phyloP scores from a whole-genome alignment of 37 sponge, comb jelly and placozoan genomes.

The Theonella swinhoei region DNA sequence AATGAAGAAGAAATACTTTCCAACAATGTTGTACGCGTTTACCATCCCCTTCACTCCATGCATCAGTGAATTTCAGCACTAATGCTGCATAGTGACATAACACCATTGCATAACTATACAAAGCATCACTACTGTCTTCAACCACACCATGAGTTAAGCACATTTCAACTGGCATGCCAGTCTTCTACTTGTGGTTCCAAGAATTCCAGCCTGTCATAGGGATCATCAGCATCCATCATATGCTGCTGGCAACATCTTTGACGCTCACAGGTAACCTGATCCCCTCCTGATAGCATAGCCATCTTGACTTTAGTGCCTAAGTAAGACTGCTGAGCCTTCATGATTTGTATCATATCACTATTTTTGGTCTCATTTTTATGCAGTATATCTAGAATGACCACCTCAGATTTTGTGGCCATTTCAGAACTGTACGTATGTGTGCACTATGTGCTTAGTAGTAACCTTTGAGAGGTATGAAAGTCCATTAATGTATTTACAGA shows the following conservation, averaged over 20 bases:
- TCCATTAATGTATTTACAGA: not conserved
- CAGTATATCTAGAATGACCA: too few species aligned
- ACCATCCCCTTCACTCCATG: slow-evolving; percentile 32
- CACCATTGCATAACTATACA: not conserved
- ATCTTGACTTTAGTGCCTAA: too few species aligned
- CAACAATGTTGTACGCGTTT: slow-evolving; percentile 13
- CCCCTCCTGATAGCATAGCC: too few species aligned
- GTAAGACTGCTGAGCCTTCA: too few species aligned
- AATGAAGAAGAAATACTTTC: slow-evolving; percentile 12
- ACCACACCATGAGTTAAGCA: too few species aligned
- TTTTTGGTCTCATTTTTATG: too few species aligned
- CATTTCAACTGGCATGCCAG: too few species aligned
- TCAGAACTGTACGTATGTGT: not conserved
- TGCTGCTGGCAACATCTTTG: too few species aligned
- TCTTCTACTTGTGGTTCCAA: slow-evolving; percentile 34
- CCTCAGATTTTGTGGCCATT: not conserved
- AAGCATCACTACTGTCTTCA: not conserved
- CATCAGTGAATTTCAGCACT: slow-evolving; percentile 13
- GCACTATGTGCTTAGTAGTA: not conserved
- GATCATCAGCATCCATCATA: slow-evolving; percentile 4
- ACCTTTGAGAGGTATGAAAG: not conserved
- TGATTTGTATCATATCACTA: too few species aligned
- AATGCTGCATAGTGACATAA: too few species aligned
- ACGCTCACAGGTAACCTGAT: too few species aligned
- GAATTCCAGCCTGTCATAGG: slow-evolving; percentile 3